Percentiles rank a stretch among this genome's conserved stretches.
Conservation (phyloP, 2,113 vertebrate genomes). For the Rhinopomastus cyanomelas region DNA sequence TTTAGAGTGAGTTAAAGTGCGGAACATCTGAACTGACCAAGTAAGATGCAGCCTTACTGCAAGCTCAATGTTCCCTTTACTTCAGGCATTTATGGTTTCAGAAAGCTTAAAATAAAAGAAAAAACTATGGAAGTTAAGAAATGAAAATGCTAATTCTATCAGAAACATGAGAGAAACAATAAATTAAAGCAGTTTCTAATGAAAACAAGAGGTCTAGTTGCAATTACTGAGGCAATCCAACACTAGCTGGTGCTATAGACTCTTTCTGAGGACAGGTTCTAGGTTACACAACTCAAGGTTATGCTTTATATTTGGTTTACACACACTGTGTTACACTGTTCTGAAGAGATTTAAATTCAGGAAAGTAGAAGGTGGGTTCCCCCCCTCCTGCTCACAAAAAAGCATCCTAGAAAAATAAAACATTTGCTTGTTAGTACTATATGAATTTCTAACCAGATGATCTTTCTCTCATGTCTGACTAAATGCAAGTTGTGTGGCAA, state of each 20-base stretch:
- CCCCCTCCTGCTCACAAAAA: rapidly evolving
- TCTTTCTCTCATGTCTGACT: background rate
- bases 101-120: background rate
- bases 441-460: background rate
- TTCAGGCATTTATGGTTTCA: background rate
- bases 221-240: background rate
- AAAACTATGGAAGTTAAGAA: background rate
- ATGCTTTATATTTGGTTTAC: background rate
- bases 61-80: background rate
- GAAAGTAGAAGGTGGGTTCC: background rate
- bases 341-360: background rate
- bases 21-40: background rate
- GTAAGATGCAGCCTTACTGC: background rate
- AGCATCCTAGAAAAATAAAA: background rate
- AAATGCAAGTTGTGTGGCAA: background rate
- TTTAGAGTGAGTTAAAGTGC: background rate
- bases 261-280: background rate
- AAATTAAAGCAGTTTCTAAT: background rate
- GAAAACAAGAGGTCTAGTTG: background rate
- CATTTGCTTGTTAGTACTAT: background rate
- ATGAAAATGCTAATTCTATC: background rate
- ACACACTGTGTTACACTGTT: background rate
- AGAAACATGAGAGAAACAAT: background rate
- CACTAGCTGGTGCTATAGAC: background rate
- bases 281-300: background rate